These are phyloP conservation scores for Mizuhopecten yessoensis DNA, from an alignment of 1,140 invertebrate species.

Conservation along the genomic window DNA sequence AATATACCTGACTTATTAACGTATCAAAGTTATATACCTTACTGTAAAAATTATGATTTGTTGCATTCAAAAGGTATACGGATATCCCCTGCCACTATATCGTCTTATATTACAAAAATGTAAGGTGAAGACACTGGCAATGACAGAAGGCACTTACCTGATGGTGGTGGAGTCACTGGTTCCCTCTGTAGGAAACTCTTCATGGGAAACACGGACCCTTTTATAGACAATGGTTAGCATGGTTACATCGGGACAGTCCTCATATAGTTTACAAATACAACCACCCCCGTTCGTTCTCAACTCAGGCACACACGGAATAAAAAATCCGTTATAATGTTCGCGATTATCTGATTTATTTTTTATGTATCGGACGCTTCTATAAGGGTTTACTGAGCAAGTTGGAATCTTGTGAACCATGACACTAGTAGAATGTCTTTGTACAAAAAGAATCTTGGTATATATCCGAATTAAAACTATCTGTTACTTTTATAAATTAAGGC, in stretches of 20 bases:
- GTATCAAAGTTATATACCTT: neutral
- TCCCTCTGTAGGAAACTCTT: neutral
- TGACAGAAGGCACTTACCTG: neutral
- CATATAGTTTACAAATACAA: neutral
- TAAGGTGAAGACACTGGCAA: neutral
- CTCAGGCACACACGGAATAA: neutral
- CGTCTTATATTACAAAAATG: neutral
- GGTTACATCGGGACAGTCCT: neutral
- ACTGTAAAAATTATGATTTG: neutral
- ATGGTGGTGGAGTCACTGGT: neutral
- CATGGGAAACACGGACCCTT: constrained; percentile 23
- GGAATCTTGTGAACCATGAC: too few species aligned
- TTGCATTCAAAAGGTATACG: neutral
- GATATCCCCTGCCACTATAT: neutral
- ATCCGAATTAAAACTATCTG: too few species aligned
- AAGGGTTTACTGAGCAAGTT: too few species aligned
- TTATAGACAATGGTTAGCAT: neutral
- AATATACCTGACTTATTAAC: neutral
- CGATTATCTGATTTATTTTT: too few species aligned
- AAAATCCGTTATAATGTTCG: too few species aligned
- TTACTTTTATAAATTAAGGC: too few species aligned
- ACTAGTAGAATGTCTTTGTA: too few species aligned
- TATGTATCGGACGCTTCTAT: too few species aligned
- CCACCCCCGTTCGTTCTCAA: neutral
- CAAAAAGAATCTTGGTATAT: too few species aligned